Percentiles rank a stretch among this genome's conserved stretches.
These are phyloP conservation scores for Chrysolina oricalcia DNA, from an alignment of 2,888 invertebrate species.

Conservation along the genomic window DNA sequence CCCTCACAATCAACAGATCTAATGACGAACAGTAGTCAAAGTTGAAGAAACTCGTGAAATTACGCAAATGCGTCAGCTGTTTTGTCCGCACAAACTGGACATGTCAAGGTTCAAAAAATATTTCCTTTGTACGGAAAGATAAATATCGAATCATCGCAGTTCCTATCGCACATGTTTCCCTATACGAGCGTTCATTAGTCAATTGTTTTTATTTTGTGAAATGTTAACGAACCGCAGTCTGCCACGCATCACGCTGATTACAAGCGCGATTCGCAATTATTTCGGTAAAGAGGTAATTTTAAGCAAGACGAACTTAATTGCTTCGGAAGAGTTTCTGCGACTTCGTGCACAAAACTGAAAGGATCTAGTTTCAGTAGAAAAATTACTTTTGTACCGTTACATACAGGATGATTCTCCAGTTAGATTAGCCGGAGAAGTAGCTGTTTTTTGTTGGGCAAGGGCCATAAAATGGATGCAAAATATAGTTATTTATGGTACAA, in stretches of 20 bases:
- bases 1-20: background rate
- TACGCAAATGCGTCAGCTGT: background rate
- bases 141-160: conserved; percentile 12
- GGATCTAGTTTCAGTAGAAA: background rate
- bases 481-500: no score
- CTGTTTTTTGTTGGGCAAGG: no score
- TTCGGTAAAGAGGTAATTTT: conserved; percentile 18
- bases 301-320: conserved; percentile 1
- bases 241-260: conserved; percentile 18
- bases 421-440: no score
- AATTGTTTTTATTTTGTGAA: conserved; percentile 24
- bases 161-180: conserved; percentile 2
- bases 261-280: conserved; percentile 19
- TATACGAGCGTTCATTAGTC: conserved; percentile 1
- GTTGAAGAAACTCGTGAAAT: conserved; percentile 1
- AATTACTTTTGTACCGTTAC: background rate
- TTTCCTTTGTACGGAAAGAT: background rate
- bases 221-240: conserved; percentile 29
- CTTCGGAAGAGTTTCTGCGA: conserved; percentile 5
- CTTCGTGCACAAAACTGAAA: conserved; percentile 4
- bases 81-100: background rate
- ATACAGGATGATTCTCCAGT: background rate
- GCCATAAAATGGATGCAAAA: no score
- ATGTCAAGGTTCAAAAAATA: conserved; percentile 32
- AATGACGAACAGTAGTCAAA: background rate